Base-by-base conservation (phyloP, 2,113 vertebrate genomes). In the Brachionichthys hirsutus region DNA sequence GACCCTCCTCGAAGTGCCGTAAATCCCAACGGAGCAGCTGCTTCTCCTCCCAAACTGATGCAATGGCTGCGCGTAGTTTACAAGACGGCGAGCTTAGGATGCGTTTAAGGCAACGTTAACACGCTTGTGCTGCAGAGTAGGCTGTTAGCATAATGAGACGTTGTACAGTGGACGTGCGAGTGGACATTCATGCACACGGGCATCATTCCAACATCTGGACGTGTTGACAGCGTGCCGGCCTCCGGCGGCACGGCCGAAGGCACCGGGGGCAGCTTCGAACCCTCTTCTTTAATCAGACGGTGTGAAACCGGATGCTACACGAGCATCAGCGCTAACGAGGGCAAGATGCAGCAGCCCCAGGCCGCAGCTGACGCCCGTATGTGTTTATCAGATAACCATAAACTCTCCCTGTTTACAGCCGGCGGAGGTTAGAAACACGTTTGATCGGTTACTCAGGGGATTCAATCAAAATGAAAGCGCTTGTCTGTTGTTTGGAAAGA, bases 351-450 rank as follows among this genome's bases (percentile, higher is more conserved):
- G 51, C 66, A 43, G 59, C 71, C 66, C 30, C 19, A 42, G 69
- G 64, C 62, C 40, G 46, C 73, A 75, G 85, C 85, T 86, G 86
- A 87, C 76, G 82, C 62, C 70, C 74, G 13, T 83, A 60, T 79
- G 77, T 80, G 84, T 87, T 85, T 83, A 76, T 85, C 73, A 77
- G 54, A 80, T 49, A 72, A 84, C 73, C 73, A 72, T 73, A 74
- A 67, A 59, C 56, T 47, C 51, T 54, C 49, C 43, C 53, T 65
- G 50, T 80, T 82, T 82, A 73, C 75, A 60, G 56, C 72, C 53
- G 43, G 5, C 24, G 54, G 54, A 75, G 68, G 57, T 72, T 79
- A 63, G 70, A 67, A 46, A n/a, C n/a, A n/a, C n/a, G n/a, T n/a
- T n/a, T n/a, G n/a, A n/a, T n/a, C n/a, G 34, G 55, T 63, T 64